phyloP scores from a whole-genome alignment of 2,888 invertebrate species.

The Agriopis marginaria region DNA sequence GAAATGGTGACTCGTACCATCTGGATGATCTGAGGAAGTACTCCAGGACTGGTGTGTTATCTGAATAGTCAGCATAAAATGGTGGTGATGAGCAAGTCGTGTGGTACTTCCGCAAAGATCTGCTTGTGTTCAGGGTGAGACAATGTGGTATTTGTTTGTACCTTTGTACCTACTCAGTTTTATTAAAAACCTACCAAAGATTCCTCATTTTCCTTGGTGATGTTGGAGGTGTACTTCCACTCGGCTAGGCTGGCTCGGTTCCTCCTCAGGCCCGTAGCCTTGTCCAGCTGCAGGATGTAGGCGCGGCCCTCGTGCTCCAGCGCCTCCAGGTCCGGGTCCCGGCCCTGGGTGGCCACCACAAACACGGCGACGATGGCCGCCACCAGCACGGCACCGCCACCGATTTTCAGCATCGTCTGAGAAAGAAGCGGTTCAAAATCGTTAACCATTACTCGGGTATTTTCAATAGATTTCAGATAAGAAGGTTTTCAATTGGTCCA shows the following conservation, averaged over 20 bases:
- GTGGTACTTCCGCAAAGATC: too few species aligned
- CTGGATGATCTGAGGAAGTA: too few species aligned
- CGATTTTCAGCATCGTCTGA: conserved; percentile 83
- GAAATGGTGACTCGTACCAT: too few species aligned
- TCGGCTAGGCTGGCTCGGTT: conserved; percentile 88
- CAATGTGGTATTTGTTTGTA: too few species aligned
- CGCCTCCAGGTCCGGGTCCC: conserved; percentile 83
- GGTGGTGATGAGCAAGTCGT: too few species aligned
- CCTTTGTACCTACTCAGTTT: too few species aligned
- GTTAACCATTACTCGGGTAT: background rate
- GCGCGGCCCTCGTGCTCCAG: conserved; percentile 86
- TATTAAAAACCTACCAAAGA: conserved; percentile 61
- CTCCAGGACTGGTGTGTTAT: too few species aligned
- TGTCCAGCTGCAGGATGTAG: conserved; percentile 88
- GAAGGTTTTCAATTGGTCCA: too few species aligned
- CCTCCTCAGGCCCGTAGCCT: conserved; percentile 84
- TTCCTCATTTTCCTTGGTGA: conserved; percentile 89
- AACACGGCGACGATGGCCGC: conserved; percentile 82
- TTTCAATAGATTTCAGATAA: too few species aligned
- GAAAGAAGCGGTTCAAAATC: background rate
- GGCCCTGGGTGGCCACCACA: conserved; percentile 81
- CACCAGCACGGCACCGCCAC: conserved; percentile 76
- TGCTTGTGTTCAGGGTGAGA: too few species aligned
- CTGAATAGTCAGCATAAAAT: too few species aligned
- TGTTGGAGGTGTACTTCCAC: conserved; percentile 92